phyloP scores from a whole-genome alignment of 1,140 invertebrate species.

The Drosophila rhopaloa region DNA sequence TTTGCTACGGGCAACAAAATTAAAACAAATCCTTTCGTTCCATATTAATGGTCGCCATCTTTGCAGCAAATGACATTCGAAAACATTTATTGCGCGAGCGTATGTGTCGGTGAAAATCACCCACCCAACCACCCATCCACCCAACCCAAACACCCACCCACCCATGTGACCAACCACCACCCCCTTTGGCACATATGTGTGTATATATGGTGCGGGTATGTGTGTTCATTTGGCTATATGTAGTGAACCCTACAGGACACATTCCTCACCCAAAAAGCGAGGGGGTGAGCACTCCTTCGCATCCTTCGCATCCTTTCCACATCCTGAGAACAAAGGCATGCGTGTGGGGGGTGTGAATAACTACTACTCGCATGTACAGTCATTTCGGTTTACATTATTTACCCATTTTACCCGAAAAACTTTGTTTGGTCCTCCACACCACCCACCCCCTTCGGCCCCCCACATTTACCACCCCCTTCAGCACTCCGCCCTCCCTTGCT shows the following conservation, averaged over 20 bases:
- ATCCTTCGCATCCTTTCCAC: slow-evolving; percentile 2
- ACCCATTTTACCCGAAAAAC: slow-evolving; percentile 66
- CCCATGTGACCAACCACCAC: slow-evolving; percentile 52
- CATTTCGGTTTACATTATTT: slow-evolving; percentile 81
- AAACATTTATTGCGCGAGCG: slow-evolving; percentile 77
- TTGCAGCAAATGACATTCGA: slow-evolving; percentile 82
- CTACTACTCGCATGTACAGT: slow-evolving; percentile 67
- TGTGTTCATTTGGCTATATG: slow-evolving; percentile 70
- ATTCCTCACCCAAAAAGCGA: slow-evolving; percentile 63
- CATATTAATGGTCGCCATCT: slow-evolving; percentile 83
- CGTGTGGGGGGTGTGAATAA: slow-evolving; percentile 48
- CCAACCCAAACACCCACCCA: slow-evolving; percentile 3
- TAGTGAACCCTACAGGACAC: slow-evolving; percentile 79
- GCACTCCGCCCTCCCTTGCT: not conserved
- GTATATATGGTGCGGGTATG: slow-evolving; percentile 18
- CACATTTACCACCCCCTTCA: too few species aligned
- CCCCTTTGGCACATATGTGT: slow-evolving; percentile 2
- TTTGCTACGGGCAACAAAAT: slow-evolving; percentile 66
- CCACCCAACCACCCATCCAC: slow-evolving; percentile 1
- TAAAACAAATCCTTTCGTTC: slow-evolving; percentile 83
- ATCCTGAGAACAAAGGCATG: slow-evolving; percentile 59
- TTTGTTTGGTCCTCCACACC: not conserved
- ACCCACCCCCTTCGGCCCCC: not conserved
- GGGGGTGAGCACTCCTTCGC: slow-evolving; percentile 46
- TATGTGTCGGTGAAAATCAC: slow-evolving; percentile 7